Conservation (phyloP, 2,888 invertebrate species). For the Sarcophaga variegata region DNA sequence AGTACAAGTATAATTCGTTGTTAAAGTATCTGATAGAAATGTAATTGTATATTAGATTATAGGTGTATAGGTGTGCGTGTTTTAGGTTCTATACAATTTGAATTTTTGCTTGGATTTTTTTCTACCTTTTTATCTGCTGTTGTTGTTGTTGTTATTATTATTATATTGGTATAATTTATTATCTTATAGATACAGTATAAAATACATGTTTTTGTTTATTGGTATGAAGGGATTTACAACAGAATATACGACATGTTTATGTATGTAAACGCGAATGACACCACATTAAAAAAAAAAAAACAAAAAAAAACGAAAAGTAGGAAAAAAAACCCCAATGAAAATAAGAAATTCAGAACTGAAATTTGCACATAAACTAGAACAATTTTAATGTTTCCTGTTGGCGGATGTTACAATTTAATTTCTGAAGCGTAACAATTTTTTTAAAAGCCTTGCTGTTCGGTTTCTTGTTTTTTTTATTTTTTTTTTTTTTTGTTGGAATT, state of each 20-base stretch:
- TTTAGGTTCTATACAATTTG: background rate
- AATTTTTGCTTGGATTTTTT: conserved; percentile 50
- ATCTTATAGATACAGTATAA: conserved; percentile 52
- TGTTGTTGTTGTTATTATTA: background rate
- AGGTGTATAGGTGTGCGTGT: background rate
- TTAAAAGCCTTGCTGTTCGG: conserved; percentile 47
- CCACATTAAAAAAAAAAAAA: conserved; percentile 13
- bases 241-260: background rate
- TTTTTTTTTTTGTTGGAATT: conserved; percentile 3
- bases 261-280: background rate
- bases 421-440: conserved; percentile 71
- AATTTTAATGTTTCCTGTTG: conserved; percentile 71
- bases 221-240: background rate
- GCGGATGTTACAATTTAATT: conserved; percentile 76
- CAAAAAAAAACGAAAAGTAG: no score
- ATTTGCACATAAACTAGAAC: conserved; percentile 64
- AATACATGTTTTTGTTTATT: conserved; percentile 19
- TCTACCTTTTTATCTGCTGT: conserved; percentile 31
- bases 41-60: conserved; percentile 22
- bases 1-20: conserved; percentile 35
- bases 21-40: conserved; percentile 11
- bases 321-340: no score
- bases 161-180: conserved; percentile 59
- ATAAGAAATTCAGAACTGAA: conserved; percentile 14
- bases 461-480: conserved; percentile 30